Evolutionary conservation across 2,888 invertebrate genomes (phyloP), one percentile per base, ranked within the genome.

Genomic region (Lutraria lutraria): DNA sequence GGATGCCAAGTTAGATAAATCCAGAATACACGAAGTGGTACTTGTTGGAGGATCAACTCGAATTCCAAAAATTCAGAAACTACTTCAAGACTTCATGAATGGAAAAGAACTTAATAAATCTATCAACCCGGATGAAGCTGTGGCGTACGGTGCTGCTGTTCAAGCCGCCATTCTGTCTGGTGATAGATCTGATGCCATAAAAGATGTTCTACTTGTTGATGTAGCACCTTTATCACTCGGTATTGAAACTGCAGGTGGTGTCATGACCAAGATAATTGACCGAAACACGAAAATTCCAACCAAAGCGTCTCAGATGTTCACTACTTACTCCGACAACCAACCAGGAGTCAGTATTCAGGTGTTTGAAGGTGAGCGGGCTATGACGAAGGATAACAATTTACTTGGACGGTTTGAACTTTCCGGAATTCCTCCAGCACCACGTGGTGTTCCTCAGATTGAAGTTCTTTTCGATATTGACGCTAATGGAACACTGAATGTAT

Each of bases 71-170:
- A 98, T 99, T 93, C 99, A 99, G 97, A 99, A 99, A 96, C 97
- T 99, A 89, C 97, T 99, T 88, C 99, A 99, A 84, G 96, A 96
- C n/a, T 96, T 95, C 81, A 95, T 95, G 95, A 93, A 94, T 81
- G 98, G 97, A 13, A 99, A 99, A 97, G 99, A 99, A 97, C 97
- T 99, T 93, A 99, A 99, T 98, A 99, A 99, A 96, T 98, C 98
- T 54, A 99, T 99, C 97, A 99, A 99, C 97, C 99, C 99, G 16
- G 99, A 99, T 97, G 99, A 99, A 97, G 99, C 99, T 95, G 99
- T 99, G 21, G 99, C 99, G 3, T 99, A 95, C 54, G 95, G 95
- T 12, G 95, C 95, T 3, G 95, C 96, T 56, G 96, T 96, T 15
- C 96, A 96, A 90, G 96, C 96, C 16, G 96, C 96, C 31, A 93